Evolutionary conservation across 2,797 vertebrate genomes (phyloP).

Genomic region (Streptopelia turtur): DNA sequence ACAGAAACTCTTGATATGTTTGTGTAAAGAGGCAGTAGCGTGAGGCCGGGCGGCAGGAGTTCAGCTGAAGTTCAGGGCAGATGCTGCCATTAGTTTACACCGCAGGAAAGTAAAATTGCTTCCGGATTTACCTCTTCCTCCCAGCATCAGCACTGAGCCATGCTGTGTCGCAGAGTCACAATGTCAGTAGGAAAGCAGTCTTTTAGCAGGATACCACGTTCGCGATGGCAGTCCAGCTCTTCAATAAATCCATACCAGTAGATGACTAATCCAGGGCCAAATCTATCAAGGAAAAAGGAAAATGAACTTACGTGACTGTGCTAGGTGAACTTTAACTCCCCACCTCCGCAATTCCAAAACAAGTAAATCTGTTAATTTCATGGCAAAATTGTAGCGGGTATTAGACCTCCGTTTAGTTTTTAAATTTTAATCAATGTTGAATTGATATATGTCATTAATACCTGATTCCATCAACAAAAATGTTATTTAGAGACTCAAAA

Average conservation of each 20-base stretch:
- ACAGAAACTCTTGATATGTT: conserved; percentile 83
- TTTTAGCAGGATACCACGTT: conserved; percentile 94
- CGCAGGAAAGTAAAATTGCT: conserved; percentile 91
- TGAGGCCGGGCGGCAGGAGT: conserved; percentile 80
- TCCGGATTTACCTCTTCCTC: conserved; percentile 85
- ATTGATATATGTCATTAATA: background rate
- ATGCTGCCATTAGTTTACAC: conserved; percentile 83
- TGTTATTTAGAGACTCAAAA: background rate
- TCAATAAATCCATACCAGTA: conserved; percentile 98
- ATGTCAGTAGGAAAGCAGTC: conserved; percentile 94
- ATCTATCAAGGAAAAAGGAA: conserved; percentile 79
- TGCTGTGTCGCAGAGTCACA: conserved; percentile 85
- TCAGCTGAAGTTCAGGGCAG: conserved; percentile 93
- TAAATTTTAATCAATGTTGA: background rate
- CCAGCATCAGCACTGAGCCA: conserved; percentile 59
- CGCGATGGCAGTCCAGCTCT: conserved; percentile 94
- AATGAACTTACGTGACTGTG: background rate
- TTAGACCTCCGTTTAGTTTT: background rate
- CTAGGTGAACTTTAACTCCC: background rate
- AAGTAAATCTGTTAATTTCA: background rate
- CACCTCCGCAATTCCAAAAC: background rate
- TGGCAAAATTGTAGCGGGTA: background rate
- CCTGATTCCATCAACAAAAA: background rate
- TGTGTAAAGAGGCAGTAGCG: conserved; percentile 82
- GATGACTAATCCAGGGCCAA: conserved; percentile 97